Conservation (phyloP, 2,113 vertebrate species). For the Rhynchomys soricoides region DNA sequence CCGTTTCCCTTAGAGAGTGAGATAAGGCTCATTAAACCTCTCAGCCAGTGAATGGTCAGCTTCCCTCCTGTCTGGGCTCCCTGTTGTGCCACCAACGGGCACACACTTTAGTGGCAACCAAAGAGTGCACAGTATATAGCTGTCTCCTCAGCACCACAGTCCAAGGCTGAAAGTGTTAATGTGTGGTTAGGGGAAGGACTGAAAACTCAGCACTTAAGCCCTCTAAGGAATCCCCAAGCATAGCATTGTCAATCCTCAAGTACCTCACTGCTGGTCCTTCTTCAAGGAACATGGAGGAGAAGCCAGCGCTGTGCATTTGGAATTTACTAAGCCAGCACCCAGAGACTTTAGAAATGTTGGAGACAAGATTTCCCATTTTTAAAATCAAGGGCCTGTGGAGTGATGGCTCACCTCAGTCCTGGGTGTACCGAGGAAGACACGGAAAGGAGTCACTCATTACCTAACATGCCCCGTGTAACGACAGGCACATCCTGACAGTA, state of each 20-base stretch:
- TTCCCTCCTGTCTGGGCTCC: neutral
- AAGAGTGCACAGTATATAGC: neutral
- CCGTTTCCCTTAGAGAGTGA: conserved; percentile 46
- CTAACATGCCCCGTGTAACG: neutral
- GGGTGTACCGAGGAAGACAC: neutral
- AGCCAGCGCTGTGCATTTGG: conserved; percentile 44
- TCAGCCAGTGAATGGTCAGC: neutral
- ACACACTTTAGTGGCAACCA: conserved; percentile 48
- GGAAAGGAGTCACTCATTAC: neutral
- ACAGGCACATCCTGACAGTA: neutral
- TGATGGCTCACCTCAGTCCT: neutral
- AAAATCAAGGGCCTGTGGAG: conserved; percentile 24
- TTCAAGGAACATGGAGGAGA: conserved; percentile 45
- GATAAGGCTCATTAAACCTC: conserved; percentile 63
- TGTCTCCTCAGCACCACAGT: conserved; percentile 61
- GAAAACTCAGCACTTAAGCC: neutral
- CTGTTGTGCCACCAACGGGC: neutral
- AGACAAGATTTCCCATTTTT: neutral
- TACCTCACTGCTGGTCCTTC: neutral
- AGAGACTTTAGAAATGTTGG: conserved; percentile 60
- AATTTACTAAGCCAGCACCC: conserved; percentile 58
- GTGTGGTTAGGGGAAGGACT: neutral
- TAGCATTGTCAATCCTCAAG: neutral
- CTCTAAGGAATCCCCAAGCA: neutral
- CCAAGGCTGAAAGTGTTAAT: conserved; percentile 56